phyloP scores from a whole-genome alignment of 2,888 invertebrate genomes.

The Lacanobia wlatinum region DNA sequence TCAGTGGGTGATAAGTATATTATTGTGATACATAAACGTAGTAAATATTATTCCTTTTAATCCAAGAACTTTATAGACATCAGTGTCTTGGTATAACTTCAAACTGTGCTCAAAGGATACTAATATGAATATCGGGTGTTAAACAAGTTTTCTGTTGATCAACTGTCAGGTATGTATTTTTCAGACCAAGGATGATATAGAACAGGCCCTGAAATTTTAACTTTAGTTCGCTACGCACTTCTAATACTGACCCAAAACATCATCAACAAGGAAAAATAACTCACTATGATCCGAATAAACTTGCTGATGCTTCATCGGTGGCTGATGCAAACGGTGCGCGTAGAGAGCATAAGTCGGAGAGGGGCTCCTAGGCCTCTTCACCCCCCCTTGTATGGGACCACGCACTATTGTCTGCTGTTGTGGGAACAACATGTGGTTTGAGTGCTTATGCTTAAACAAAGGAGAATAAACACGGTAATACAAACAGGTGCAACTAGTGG shows the following conservation, averaged over 20 bases:
- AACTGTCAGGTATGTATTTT: no score
- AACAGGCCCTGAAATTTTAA: not conserved
- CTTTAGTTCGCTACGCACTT: not conserved
- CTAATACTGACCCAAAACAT: not conserved
- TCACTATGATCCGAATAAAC: constrained; percentile 92
- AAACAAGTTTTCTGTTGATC: no score
- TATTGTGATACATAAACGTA: no score
- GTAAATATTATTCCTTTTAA: no score
- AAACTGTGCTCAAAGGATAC: no score
- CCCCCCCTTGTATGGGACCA: constrained; percentile 85
- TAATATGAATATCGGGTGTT: no score
- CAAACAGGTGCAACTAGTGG: constrained; percentile 60
- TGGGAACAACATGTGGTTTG: constrained; percentile 80
- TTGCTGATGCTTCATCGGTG: constrained; percentile 85
- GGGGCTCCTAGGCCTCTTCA: constrained; percentile 91
- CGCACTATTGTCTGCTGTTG: constrained; percentile 84
- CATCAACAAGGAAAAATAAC: constrained; percentile 44
- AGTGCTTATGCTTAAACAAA: constrained; percentile 74
- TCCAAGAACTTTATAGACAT: no score
- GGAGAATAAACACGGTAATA: constrained; percentile 66
- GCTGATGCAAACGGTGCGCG: constrained; percentile 84
- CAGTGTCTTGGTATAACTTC: no score
- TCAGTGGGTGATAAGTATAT: no score
- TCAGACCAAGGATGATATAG: not conserved
- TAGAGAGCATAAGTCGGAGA: constrained; percentile 90